Evolutionary conservation across 2,797 vertebrate species (phyloP).

Genomic region (Danio albolineatus): DNA sequence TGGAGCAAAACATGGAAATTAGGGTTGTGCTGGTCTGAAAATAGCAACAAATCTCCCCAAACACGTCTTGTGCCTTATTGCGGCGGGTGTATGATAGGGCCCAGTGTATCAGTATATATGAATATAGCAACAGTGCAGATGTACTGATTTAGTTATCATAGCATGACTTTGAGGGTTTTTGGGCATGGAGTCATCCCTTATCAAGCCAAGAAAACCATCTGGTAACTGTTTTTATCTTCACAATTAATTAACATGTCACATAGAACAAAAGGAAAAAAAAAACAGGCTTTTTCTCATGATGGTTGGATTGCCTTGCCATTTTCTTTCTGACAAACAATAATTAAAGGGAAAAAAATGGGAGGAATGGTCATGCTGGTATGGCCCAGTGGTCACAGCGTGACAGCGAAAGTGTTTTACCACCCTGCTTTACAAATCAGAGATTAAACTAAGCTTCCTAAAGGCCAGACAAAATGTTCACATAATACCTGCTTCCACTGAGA

Average conservation of each 20-base stretch:
- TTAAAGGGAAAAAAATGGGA: slow-evolving; percentile 15
- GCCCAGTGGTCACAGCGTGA: slow-evolving; percentile 34
- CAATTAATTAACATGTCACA: neutral
- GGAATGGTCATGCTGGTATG: slow-evolving; percentile 6
- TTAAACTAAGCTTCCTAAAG: slow-evolving; percentile 37
- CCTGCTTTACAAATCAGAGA: slow-evolving; percentile 40
- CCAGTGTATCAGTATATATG: neutral
- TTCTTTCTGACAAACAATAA: slow-evolving; percentile 13
- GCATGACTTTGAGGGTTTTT: slow-evolving; percentile 6
- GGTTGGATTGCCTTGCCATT: slow-evolving; percentile 13
- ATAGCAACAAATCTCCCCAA: too few relatives aligned
- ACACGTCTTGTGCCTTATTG: too few relatives aligned
- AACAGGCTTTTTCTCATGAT: neutral
- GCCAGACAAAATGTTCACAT: slow-evolving; percentile 4
- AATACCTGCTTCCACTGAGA: slow-evolving; percentile 12
- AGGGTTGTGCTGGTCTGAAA: too few relatives aligned
- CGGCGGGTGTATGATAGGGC: too few relatives aligned
- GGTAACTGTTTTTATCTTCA: slow-evolving; percentile 12
- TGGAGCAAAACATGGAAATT: too few relatives aligned
- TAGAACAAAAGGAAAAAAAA: neutral
- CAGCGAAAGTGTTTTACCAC: slow-evolving; percentile 8
- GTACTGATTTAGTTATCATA: neutral
- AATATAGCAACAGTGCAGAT: neutral
- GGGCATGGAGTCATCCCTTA: neutral
- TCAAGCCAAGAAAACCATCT: neutral